A percentile compares a stretch with the other conserved stretches of the same genome.
These are phyloP conservation scores for Clarias laeviceps DNA, from an alignment of 2,797 vertebrate genomes.

Conservation along the genomic window DNA sequence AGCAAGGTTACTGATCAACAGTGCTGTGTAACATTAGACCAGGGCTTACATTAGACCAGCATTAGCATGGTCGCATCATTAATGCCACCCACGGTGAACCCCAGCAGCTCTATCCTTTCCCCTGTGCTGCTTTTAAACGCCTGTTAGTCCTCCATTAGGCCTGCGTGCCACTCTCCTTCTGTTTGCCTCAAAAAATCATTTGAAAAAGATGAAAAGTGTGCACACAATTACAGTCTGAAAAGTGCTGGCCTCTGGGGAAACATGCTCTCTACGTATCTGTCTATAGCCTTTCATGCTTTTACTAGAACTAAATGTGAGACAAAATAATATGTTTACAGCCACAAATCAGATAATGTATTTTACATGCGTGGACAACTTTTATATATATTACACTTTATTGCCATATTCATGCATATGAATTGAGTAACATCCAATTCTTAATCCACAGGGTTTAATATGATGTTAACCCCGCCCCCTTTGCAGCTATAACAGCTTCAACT, in stretches of 20 bases:
- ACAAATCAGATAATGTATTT: neutral
- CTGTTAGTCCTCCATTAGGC: conserved; percentile 78
- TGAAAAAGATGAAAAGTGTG: conserved; percentile 21
- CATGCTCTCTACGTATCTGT: conserved; percentile 7
- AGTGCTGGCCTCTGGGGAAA: conserved; percentile 53
- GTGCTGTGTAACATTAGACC: conserved; percentile 4
- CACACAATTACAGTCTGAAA: neutral
- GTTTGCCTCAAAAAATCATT: conserved; percentile 55
- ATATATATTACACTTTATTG: too few species aligned
- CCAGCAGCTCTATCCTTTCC: conserved; percentile 51
- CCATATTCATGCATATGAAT: too few species aligned
- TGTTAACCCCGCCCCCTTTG: too few species aligned
- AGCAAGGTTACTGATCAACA: neutral
- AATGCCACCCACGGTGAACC: conserved; percentile 18
- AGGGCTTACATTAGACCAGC: conserved; percentile 17
- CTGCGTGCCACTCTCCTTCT: conserved; percentile 71
- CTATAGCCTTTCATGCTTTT: neutral
- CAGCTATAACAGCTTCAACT: too few species aligned
- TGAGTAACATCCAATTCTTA: too few species aligned
- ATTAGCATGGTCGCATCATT: conserved; percentile 31
- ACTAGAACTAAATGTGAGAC: neutral
- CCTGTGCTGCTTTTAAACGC: conserved; percentile 73
- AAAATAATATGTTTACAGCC: neutral
- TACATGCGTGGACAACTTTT: neutral
- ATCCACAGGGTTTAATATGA: too few species aligned